Conservation (phyloP, 2,888 invertebrate genomes). For the Petrophora chlorosata region DNA sequence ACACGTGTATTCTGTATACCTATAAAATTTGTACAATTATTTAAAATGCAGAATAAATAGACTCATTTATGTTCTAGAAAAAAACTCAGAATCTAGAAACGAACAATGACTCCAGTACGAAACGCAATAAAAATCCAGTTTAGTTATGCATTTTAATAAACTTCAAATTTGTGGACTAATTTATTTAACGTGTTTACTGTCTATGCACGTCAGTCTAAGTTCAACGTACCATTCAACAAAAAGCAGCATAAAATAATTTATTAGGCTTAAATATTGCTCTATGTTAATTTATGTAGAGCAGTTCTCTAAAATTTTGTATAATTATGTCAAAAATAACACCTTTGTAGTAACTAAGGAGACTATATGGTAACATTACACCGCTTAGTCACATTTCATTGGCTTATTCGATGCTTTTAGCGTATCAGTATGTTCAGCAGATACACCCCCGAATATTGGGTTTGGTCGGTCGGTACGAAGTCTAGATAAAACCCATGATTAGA, state of each 20-base stretch:
- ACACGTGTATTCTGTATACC: neutral
- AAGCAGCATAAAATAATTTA: conserved; percentile 3
- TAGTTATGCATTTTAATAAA: no score
- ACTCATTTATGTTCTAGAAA: no score
- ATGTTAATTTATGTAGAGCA: conserved; percentile 14
- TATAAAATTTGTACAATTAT: no score
- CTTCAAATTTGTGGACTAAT: neutral
- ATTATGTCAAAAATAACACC: no score
- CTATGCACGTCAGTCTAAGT: neutral
- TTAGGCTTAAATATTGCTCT: conserved; percentile 5
- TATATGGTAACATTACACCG: neutral
- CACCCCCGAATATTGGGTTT: conserved; percentile 11
- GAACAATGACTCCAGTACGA: no score
- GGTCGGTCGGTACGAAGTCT: conserved; percentile 10
- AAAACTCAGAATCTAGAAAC: no score
- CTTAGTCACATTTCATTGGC: conserved; percentile 13
- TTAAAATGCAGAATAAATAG: neutral
- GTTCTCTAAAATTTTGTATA: no score
- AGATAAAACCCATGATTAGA: conserved; percentile 41
- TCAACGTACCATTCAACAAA: conserved; percentile 1
- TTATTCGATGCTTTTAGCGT: conserved; percentile 5
- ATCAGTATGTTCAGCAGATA: conserved; percentile 5
- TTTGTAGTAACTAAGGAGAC: no score
- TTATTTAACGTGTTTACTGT: conserved; percentile 4
- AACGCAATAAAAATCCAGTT: no score